Evolutionary conservation across 1,140 invertebrate genomes (phyloP).

Genomic region (Pteromalus puparum): DNA sequence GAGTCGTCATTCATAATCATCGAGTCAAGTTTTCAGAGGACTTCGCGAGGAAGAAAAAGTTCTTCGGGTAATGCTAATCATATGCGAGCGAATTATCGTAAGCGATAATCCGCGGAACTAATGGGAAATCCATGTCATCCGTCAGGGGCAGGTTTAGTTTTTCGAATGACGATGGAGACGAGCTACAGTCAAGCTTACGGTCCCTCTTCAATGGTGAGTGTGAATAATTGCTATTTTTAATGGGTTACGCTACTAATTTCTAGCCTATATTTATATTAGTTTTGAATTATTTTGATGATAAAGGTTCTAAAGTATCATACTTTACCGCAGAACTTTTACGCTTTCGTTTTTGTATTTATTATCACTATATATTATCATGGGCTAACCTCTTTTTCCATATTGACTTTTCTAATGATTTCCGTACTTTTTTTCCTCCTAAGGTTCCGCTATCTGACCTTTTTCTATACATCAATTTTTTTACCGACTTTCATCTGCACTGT

Average conservation of each 20-base stretch:
- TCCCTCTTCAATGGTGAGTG: slow-evolving; percentile 46
- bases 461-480: too few species aligned
- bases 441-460: too few species aligned
- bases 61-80: neutral
- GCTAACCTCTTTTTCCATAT: too few species aligned
- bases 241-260: neutral
- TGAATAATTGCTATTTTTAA: neutral
- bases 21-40: neutral
- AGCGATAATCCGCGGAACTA: slow-evolving; percentile 18
- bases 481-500: too few species aligned
- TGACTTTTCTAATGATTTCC: neutral
- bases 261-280: too few species aligned
- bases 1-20: neutral
- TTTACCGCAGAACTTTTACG: neutral
- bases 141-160: slow-evolving; percentile 47
- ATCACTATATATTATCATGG: too few species aligned
- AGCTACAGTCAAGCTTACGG: slow-evolving; percentile 29
- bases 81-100: slow-evolving; percentile 20
- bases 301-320: neutral
- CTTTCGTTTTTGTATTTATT: neutral
- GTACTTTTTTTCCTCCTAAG: neutral
- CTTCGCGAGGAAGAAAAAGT: neutral
- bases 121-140: slow-evolving; percentile 51
- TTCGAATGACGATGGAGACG: slow-evolving; percentile 51
- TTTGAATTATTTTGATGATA: neutral